Conservation (phyloP, 2,797 vertebrate species). For the Gymnocypris eckloni region DNA sequence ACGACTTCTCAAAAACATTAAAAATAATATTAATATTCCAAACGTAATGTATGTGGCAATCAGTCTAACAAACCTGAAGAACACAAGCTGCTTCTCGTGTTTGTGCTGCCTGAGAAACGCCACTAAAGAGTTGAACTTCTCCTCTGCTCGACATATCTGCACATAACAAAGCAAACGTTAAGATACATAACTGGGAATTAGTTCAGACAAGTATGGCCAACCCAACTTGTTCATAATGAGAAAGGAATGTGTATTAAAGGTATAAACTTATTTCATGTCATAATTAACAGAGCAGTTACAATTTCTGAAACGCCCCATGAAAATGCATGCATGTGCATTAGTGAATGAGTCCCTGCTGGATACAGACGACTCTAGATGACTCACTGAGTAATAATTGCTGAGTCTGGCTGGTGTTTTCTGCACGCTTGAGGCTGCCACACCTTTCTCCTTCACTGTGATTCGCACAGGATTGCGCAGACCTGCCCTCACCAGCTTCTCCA, state of each 20-base stretch:
- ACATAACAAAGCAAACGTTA: not conserved
- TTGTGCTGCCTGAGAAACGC: slow-evolving; percentile 91
- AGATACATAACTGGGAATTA: not conserved
- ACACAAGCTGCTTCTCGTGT: slow-evolving; percentile 91
- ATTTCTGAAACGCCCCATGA: not conserved
- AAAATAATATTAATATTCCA: not conserved
- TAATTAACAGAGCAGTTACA: not conserved
- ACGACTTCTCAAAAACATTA: not conserved
- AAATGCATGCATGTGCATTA: not conserved
- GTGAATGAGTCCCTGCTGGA: not conserved
- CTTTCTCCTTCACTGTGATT: slow-evolving; percentile 94
- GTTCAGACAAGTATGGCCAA: not conserved
- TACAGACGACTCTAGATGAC: slow-evolving; percentile 30
- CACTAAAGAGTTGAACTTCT: slow-evolving; percentile 95
- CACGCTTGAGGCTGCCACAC: slow-evolving; percentile 77
- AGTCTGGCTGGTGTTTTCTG: slow-evolving; percentile 93
- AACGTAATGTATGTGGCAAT: not conserved
- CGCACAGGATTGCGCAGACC: slow-evolving; percentile 96
- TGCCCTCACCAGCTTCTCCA: slow-evolving; percentile 94
- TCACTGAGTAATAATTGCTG: slow-evolving; percentile 92
- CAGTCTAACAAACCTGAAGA: slow-evolving; percentile 86
- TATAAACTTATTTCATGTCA: not conserved
- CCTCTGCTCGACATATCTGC: slow-evolving; percentile 88
- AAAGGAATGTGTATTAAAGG: not conserved
- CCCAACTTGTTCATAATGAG: not conserved